Percentiles rank a stretch among this genome's conserved stretches.
Conservation (phyloP, 2,113 vertebrate genomes). For the Pollachius pollachius region DNA sequence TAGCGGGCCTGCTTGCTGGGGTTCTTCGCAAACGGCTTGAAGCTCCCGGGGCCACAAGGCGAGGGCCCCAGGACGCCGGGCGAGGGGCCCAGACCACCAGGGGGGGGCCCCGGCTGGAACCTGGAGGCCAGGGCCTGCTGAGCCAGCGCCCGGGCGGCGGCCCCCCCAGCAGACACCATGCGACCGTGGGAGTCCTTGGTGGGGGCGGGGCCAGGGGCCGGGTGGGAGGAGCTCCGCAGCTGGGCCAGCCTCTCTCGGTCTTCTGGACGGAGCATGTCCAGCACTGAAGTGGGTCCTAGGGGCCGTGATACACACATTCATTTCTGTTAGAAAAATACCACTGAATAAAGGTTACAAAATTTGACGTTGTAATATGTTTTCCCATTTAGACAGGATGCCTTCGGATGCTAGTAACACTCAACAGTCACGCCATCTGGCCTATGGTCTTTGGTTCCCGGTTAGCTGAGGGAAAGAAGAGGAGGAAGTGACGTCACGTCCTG, state of each 20-base stretch:
- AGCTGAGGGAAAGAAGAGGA: too few species aligned
- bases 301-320: background rate
- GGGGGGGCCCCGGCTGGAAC: background rate
- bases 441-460: too few species aligned
- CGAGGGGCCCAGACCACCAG: too few species aligned
- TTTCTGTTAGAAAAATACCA: background rate
- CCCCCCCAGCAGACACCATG: constrained; percentile 27
- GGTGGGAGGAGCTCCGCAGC: constrained; percentile 65
- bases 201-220: background rate
- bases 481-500: too few species aligned
- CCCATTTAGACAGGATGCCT: too few species aligned
- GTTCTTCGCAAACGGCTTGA: constrained; percentile 86
- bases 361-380: too few species aligned
- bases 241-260: constrained; percentile 82
- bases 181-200: background rate
- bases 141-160: constrained; percentile 45
- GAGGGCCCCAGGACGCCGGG: background rate
- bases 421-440: too few species aligned
- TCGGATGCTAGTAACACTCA: too few species aligned
- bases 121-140: constrained; percentile 54
- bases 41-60: constrained; percentile 46
- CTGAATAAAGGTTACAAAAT: background rate
- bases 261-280: constrained; percentile 85
- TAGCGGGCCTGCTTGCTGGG: constrained; percentile 91
- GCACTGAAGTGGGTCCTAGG: constrained; percentile 84